Evolutionary conservation across 2,113 vertebrate species (phyloP).

Genomic region (Menidia beryllina): DNA sequence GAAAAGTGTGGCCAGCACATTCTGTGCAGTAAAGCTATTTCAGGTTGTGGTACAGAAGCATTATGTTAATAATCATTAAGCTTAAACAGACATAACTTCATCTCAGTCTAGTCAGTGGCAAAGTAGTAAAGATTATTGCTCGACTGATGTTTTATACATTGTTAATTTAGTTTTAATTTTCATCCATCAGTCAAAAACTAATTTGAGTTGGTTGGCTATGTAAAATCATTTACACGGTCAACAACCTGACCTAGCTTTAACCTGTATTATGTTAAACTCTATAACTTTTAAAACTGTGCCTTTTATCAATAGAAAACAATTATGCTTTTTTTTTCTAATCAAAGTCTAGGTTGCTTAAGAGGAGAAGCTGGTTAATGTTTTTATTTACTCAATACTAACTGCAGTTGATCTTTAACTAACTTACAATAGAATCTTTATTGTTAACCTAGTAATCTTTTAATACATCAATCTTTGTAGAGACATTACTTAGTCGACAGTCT

Average conservation of each 20-base stretch:
- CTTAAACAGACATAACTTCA: not conserved
- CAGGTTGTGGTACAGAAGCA: not conserved
- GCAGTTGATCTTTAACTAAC: no score
- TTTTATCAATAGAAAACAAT: no score
- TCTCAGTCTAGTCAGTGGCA: not conserved
- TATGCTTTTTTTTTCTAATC: no score
- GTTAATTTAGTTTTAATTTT: not conserved
- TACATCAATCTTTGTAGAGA: no score
- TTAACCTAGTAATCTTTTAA: no score
- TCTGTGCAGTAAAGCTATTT: not conserved
- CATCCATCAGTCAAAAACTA: not conserved
- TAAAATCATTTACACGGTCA: not conserved
- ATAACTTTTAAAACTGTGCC: not conserved
- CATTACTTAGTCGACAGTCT: no score
- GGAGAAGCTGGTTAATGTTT: no score
- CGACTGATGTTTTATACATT: not conserved
- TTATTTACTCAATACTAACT: no score
- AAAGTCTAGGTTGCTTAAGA: no score
- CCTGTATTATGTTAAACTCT: not conserved
- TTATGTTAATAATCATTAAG: not conserved
- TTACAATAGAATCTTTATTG: no score
- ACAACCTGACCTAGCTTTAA: no score
- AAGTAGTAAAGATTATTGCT: not conserved
- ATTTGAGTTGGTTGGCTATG: not conserved
- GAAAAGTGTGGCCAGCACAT: not conserved